Evolutionary conservation across 2,888 invertebrate genomes (phyloP).

Genomic region (Noctua comes): DNA sequence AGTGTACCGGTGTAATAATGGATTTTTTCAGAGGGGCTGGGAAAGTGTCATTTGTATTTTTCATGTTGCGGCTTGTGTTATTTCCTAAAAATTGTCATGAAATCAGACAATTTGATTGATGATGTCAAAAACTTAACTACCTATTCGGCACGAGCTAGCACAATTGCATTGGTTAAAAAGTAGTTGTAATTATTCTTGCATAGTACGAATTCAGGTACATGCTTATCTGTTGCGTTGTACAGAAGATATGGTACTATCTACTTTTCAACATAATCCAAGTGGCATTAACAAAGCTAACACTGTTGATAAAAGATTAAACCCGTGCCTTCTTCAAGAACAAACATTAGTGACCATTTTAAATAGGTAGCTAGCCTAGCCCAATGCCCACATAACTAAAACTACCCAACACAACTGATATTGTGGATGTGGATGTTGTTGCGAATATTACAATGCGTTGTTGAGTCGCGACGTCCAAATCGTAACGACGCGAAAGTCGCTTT

Average conservation of each 20-base stretch:
- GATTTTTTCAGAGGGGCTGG: too few relatives aligned
- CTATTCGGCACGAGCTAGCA: background rate
- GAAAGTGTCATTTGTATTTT: too few relatives aligned
- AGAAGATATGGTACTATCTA: background rate
- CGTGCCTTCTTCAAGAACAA: background rate
- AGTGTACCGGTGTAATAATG: too few relatives aligned
- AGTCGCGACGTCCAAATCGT: background rate
- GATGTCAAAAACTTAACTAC: background rate
- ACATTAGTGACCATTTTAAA: background rate
- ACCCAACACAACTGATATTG: background rate
- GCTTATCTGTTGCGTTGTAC: background rate
- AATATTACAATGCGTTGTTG: background rate
- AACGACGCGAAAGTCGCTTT: background rate
- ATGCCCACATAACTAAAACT: background rate
- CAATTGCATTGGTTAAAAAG: background rate
- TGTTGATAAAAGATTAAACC: slow-evolving; percentile 6
- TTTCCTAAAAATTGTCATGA: too few relatives aligned
- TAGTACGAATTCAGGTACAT: background rate
- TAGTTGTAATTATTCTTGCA: background rate
- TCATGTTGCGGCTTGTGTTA: too few relatives aligned
- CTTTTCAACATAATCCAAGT: background rate
- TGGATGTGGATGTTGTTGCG: background rate
- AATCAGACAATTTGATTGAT: too few relatives aligned
- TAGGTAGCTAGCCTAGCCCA: background rate
- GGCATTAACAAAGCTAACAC: background rate